A percentile compares a stretch with the other conserved stretches of the same genome.
Conservation (phyloP, 2,797 vertebrate genomes). For the Gambelia wislizenii region DNA sequence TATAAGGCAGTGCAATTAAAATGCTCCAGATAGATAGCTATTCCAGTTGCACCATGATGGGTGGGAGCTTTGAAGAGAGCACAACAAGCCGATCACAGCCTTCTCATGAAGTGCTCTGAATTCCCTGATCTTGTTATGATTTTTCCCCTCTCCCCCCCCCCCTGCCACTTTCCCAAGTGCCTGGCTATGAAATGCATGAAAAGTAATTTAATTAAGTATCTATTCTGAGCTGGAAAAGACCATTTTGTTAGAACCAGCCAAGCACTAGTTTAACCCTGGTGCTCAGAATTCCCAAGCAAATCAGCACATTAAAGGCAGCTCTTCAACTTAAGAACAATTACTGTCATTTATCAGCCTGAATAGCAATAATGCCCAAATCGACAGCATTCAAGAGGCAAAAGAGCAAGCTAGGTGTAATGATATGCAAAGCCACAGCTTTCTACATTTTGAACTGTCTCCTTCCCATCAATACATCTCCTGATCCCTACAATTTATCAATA, state of each 20-base stretch:
- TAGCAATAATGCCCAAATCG: constrained; percentile 87
- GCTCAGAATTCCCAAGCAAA: constrained; percentile 85
- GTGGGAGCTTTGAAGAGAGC: constrained; percentile 68
- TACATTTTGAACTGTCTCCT: constrained; percentile 81
- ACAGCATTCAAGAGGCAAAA: constrained; percentile 85
- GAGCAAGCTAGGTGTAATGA: constrained; percentile 82
- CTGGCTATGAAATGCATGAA: constrained; percentile 79
- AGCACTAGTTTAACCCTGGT: constrained; percentile 80
- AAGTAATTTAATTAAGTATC: constrained; percentile 84
- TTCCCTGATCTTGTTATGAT: constrained; percentile 71
- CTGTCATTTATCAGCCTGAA: constrained; percentile 88
- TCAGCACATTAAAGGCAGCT: constrained; percentile 84
- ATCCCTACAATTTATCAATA: constrained; percentile 85
- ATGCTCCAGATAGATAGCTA: background rate
- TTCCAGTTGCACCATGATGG: constrained; percentile 45
- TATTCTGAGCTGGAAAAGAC: constrained; percentile 78
- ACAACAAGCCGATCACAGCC: constrained; percentile 49
- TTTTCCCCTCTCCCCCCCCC: constrained; percentile 56
- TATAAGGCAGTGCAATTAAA: constrained; percentile 35
- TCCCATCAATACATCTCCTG: constrained; percentile 84
- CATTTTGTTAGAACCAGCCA: constrained; percentile 79
- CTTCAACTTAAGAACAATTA: constrained; percentile 89
- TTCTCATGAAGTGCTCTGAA: constrained; percentile 64
- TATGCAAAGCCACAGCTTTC: constrained; percentile 85
- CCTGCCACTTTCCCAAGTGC: constrained; percentile 58